Evolutionary conservation across 2,888 invertebrate genomes (phyloP).

Genomic region (Cephus rjabovi): DNA sequence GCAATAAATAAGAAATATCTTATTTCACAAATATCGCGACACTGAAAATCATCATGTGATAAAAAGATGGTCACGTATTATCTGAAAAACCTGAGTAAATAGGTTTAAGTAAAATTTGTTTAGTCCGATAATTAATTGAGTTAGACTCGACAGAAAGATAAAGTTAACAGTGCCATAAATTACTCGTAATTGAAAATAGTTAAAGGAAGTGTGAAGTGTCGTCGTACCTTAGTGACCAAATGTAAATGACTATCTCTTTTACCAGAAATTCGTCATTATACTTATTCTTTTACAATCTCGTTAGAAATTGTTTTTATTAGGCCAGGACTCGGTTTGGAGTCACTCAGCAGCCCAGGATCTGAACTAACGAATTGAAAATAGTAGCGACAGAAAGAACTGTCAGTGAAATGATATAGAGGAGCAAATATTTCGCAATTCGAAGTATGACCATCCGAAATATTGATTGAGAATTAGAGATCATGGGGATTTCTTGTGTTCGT

Average conservation of each 20-base stretch:
- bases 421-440: neutral
- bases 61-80: too few relatives aligned
- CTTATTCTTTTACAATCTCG: too few relatives aligned
- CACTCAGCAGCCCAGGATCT: too few relatives aligned
- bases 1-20: too few relatives aligned
- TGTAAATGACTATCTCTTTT: too few relatives aligned
- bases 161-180: neutral
- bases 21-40: too few relatives aligned
- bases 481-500: neutral
- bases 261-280: too few relatives aligned
- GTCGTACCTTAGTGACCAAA: too few relatives aligned
- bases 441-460: neutral
- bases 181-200: neutral
- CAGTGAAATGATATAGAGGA: neutral
- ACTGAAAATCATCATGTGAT: too few relatives aligned
- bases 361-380: neutral
- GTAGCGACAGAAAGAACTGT: neutral
- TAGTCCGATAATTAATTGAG: neutral
- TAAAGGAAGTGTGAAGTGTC: too few relatives aligned
- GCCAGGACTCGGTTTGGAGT: too few relatives aligned
- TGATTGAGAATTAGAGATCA: neutral
- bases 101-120: neutral
- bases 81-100: neutral
- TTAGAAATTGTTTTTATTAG: too few relatives aligned
- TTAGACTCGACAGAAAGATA: neutral